Conservation (phyloP, 2,888 invertebrate genomes). For the Caenorhabditis wallacei region DNA sequence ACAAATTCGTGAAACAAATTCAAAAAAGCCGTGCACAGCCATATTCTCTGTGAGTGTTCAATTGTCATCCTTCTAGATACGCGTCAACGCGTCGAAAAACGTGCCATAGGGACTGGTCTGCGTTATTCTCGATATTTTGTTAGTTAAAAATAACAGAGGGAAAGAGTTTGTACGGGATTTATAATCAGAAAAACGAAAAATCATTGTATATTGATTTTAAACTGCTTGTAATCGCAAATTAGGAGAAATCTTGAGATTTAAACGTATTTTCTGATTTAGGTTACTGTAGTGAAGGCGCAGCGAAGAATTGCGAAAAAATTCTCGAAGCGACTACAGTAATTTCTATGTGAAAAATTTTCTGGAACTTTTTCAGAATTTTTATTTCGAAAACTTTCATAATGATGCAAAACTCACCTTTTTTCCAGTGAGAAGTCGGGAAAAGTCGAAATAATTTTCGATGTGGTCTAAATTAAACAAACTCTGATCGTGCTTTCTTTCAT, state of each 20-base stretch:
- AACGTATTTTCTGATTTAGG: neutral
- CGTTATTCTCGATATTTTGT: neutral
- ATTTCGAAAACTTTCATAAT: neutral
- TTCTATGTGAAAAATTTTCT: neutral
- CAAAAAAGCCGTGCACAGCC: neutral
- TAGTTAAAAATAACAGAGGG: too few species aligned
- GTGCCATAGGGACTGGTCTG: slow-evolving; percentile 1
- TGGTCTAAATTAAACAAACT: neutral
- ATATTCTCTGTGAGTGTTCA: neutral
- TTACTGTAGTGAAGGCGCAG: slow-evolving; percentile 14
- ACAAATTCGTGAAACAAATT: too few species aligned
- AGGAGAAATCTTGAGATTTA: too few species aligned
- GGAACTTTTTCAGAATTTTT: neutral
- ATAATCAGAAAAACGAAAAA: too few species aligned
- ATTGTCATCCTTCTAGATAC: slow-evolving; percentile 47
- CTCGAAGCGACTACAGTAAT: neutral
- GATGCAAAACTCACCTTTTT: neutral
- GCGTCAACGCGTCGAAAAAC: slow-evolving; percentile 21
- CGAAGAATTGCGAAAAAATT: too few species aligned
- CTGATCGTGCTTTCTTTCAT: neutral
- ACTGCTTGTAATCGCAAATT: too few species aligned
- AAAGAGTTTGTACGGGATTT: too few species aligned
- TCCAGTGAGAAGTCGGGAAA: neutral
- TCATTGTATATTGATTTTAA: too few species aligned
- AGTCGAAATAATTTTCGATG: neutral